phyloP scores from a whole-genome alignment of 2,113 vertebrate species.

The Diadophis punctatus region DNA sequence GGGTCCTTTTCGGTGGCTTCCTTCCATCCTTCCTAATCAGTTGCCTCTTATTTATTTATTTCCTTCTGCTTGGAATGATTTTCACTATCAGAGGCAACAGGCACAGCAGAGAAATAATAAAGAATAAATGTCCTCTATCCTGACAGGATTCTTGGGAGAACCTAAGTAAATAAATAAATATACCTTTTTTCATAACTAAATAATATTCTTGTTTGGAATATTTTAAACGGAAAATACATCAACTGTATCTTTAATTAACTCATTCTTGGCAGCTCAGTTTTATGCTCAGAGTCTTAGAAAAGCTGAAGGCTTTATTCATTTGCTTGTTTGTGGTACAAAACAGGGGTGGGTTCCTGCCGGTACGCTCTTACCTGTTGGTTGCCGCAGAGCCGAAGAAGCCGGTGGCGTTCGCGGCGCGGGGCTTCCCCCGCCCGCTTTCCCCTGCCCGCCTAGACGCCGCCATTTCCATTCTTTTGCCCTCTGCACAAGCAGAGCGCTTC shows the following conservation, averaged over 20 bases:
- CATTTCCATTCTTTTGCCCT: too few relatives aligned
- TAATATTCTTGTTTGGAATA: not conserved
- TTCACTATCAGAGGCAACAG: conserved; percentile 23
- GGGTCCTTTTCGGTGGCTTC: conserved; percentile 9
- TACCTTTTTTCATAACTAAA: not conserved
- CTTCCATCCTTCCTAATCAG: conserved; percentile 22
- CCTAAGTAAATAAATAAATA: conserved; percentile 46
- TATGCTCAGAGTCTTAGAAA: not conserved
- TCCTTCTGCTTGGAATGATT: conserved; percentile 22
- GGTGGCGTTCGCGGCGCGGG: too few relatives aligned
- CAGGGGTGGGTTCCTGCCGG: too few relatives aligned
- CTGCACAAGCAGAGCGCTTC: too few relatives aligned
- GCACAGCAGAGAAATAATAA: conserved; percentile 35
- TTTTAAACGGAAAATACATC: not conserved
- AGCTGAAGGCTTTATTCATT: not conserved
- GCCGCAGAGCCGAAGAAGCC: too few relatives aligned
- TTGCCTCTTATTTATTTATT: conserved; percentile 39
- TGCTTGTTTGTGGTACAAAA: not conserved
- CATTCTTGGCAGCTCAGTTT: not conserved
- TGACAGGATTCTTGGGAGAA: not conserved
- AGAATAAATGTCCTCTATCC: conserved; percentile 43
- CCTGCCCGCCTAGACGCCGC: too few relatives aligned
- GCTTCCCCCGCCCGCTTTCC: too few relatives aligned
- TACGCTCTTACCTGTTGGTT: too few relatives aligned
- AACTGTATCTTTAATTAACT: conserved; percentile 36